phyloP scores from a whole-genome alignment of 1,140 invertebrate genomes.

The Meloidogyne hapla region DNA sequence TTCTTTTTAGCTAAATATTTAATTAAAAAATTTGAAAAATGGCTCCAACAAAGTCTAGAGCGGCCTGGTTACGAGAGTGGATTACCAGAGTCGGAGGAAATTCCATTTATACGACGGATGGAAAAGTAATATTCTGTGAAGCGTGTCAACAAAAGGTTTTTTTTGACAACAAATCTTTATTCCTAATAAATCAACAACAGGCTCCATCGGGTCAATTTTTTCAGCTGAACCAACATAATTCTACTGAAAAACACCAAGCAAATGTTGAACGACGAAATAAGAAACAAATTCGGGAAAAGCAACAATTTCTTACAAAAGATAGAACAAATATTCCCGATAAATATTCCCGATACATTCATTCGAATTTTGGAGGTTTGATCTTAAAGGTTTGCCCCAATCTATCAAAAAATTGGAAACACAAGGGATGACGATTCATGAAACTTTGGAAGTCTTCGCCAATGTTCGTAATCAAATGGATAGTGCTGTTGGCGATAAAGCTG shows the following conservation, averaged over 20 bases:
- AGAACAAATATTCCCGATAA: neutral
- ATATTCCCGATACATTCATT: neutral
- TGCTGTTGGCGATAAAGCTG: no score
- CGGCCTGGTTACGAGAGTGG: neutral
- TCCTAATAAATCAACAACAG: no score
- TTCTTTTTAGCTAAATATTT: neutral
- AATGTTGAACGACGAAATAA: neutral
- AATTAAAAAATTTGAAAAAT: slow-evolving; percentile 2
- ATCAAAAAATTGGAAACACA: neutral
- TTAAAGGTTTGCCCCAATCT: neutral
- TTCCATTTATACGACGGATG: slow-evolving; percentile 9
- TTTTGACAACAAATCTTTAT: no score
- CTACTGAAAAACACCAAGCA: neutral
- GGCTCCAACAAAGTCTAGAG: neutral
- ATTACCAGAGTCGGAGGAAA: neutral
- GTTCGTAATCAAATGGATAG: neutral
- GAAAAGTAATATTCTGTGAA: slow-evolving; percentile 4
- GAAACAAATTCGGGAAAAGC: neutral
- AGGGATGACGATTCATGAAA: neutral
- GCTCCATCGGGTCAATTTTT: slow-evolving; percentile 8
- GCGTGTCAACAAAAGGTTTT: no score
- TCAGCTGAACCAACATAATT: slow-evolving; percentile 17
- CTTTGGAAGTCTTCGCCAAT: neutral
- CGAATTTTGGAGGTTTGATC: slow-evolving; percentile 6
- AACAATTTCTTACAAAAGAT: neutral